Base-by-base conservation (phyloP, 2,888 invertebrate species). In the Baccha elongata region DNA sequence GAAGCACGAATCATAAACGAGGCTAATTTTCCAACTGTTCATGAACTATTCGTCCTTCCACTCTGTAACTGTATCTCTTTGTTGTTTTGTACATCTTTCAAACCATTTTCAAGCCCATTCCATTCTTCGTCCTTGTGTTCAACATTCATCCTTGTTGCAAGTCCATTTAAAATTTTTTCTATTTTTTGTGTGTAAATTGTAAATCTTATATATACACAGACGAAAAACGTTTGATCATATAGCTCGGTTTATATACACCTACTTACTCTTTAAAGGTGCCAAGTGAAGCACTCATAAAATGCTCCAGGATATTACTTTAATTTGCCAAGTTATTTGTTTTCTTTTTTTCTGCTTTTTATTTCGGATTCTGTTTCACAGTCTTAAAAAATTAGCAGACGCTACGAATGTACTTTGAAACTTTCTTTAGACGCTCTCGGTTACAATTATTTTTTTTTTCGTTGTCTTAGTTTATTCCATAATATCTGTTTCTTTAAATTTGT, bases 321-420 rank as follows among this genome's bases (percentile, higher is more conserved):
- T 60, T 75, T 75, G 74, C 62, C 26, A 26, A n/a, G 68, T 60
- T 46, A 60, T 68, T 52, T n/a, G n/a, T n/a, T 75, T 37, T 15
- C 52, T 29, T 29, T 37, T n/a, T 21, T 58, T 60, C 15, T n/a
- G 10, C 42, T 44, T 44, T 42, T 72, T 52, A 13, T 15, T 68
- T 52, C 19, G 68, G 74, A 50, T 50, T 42, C 58, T 17, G 23
- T 29, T 17, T 19, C 21, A 17, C 23, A 50, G 75, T 58, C 75
- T 52, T 65, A 52, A 69, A 44, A 81, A 81, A 81, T 81, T 81
- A 81, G 80, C 80, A 75, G 80, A 71, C 46, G 68, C 74, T 74
- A 42, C 64, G 75, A 75, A 32, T 26, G 6, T 6, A 52, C 58
- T 71, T 69, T 81, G 75, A 81, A 75, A 81, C 58, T 50, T 75